These are phyloP conservation scores for Ditula angustiorana DNA, from an alignment of 2,888 invertebrate species.

Conservation along the genomic window DNA sequence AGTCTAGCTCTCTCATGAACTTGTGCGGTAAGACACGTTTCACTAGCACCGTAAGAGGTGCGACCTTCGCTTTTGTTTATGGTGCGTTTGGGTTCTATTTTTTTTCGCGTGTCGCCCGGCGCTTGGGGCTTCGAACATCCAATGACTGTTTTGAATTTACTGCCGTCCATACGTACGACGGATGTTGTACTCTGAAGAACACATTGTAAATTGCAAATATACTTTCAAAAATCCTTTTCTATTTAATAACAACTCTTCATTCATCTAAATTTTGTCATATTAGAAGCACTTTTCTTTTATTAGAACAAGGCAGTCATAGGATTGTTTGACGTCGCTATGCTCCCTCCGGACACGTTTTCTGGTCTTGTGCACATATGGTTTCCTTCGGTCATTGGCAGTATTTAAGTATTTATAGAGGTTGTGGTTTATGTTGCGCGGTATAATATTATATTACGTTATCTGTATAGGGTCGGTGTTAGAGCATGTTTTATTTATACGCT, in stretches of 20 bases:
- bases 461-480: constrained; percentile 48
- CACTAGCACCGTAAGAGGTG: constrained; percentile 49
- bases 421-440: constrained; percentile 58
- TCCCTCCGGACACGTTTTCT: constrained; percentile 17
- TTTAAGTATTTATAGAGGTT: constrained; percentile 62
- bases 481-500: constrained; percentile 59
- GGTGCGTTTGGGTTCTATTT: constrained; percentile 76
- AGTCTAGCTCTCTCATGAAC: constrained; percentile 98
- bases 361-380: constrained; percentile 38
- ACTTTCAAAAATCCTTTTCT: background rate
- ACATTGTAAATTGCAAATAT: background rate
- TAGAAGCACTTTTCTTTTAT: constrained; percentile 16
- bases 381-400: constrained; percentile 42
- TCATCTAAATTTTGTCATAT: constrained; percentile 1
- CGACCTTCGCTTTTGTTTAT: constrained; percentile 62
- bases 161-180: background rate
- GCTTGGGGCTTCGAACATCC: constrained; percentile 3
- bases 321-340: background rate
- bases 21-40: constrained; percentile 94
- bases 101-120: constrained; percentile 60
- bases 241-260: background rate
- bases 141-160: constrained; percentile 3
- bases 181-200: background rate
- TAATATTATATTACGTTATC: constrained; percentile 44
- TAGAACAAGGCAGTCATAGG: constrained; percentile 14